Evolutionary conservation across 2,113 vertebrate genomes (phyloP).

Genomic region (Asarcornis scutulata): DNA sequence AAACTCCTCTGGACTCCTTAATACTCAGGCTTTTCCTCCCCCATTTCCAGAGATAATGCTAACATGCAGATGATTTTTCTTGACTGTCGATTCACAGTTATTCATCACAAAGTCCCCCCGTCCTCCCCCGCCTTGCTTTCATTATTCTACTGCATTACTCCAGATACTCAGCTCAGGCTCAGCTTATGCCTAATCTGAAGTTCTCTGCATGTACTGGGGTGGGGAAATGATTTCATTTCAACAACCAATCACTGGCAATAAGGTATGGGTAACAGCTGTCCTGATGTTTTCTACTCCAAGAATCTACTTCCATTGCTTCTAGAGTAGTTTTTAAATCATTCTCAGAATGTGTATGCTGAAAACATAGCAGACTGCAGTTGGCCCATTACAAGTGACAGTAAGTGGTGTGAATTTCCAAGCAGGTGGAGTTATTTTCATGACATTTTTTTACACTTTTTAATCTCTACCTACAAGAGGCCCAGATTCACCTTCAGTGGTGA

Average conservation of each 20-base stretch:
- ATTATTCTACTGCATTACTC: background rate
- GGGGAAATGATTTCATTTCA: background rate
- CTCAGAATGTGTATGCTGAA: background rate
- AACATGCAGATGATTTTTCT: background rate
- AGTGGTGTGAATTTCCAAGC: background rate
- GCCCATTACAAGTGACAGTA: background rate
- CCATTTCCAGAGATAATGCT: background rate
- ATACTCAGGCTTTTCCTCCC: background rate
- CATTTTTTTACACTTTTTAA: background rate
- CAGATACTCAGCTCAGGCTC: background rate
- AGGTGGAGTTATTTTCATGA: background rate
- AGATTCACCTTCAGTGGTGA: background rate
- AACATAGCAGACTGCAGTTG: background rate
- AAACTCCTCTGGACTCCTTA: background rate
- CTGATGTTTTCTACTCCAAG: background rate
- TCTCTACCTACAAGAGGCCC: background rate
- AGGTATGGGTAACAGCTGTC: background rate
- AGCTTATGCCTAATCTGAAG: background rate
- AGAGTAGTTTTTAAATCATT: background rate
- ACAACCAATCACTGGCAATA: background rate
- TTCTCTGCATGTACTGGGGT: background rate
- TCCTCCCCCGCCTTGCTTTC: background rate
- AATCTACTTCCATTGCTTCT: background rate
- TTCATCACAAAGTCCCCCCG: background rate
- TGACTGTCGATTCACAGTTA: background rate